Percentiles rank a stretch among this genome's conserved stretches.
Conservation (phyloP, 1,140 invertebrate genomes). For the Hyles vespertilio region DNA sequence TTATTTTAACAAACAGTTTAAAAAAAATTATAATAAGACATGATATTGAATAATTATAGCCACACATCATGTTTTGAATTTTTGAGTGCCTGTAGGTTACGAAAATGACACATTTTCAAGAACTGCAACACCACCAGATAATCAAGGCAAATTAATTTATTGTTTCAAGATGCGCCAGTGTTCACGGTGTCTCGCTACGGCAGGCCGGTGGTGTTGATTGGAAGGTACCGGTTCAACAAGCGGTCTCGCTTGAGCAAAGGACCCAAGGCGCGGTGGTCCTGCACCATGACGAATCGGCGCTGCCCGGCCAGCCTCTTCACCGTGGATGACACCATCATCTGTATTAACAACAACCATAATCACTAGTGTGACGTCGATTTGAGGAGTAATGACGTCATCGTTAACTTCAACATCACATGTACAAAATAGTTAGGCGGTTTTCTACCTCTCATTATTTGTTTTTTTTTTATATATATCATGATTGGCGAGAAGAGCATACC, state of each 20-base stretch:
- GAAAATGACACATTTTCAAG: too few species aligned
- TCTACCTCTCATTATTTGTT: neutral
- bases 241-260: constrained; percentile 11
- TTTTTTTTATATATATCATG: constrained; percentile 3
- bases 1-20: too few species aligned
- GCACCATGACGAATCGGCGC: constrained; percentile 7
- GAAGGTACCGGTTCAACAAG: constrained; percentile 24
- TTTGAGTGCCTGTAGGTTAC: too few species aligned
- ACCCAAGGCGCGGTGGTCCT: constrained; percentile 22
- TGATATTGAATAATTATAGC: too few species aligned
- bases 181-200: constrained; percentile 29
- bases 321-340: constrained; percentile 21
- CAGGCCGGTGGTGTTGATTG: constrained; percentile 30
- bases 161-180: constrained; percentile 7
- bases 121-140: too few species aligned
- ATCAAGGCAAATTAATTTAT: too few species aligned
- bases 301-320: constrained; percentile 31
- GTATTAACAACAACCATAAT: constrained; percentile 24
- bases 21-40: too few species aligned
- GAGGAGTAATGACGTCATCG: too few species aligned
- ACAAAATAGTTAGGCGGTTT: too few species aligned
- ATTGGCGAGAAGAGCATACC: too few species aligned
- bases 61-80: too few species aligned
- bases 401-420: too few species aligned
- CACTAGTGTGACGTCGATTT: constrained; percentile 17